Base-by-base conservation (phyloP, 2,797 vertebrate species). In the Enteromius viviparus region DNA sequence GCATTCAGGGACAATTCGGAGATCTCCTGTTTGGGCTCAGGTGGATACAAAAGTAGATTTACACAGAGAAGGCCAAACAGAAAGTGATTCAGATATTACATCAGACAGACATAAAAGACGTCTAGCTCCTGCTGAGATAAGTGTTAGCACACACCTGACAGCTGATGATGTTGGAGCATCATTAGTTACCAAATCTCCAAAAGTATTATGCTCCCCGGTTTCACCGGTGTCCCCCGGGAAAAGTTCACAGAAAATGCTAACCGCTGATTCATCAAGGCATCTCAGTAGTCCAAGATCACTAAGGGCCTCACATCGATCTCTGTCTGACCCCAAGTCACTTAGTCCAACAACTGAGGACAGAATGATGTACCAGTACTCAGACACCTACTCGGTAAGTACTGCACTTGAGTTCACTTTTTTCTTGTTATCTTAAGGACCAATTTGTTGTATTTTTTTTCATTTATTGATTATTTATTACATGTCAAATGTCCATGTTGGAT, bases 1-100 rank as follows among this genome's bases (percentile, higher is more conserved):
- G 89, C 96, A 98, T 53, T 96, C 97, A 47, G 98, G 98, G 89
- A 96, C 95, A 64, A 96, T 99, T 90, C 96, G 96, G 91, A 96
- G 94, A 60, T 97, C 98, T 80, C 96, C 95, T 68, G 76, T 98
- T 70, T 93, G 94, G 84, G 95, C 96, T 51, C 94, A 95, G 85
- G 90, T 97, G 90, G 97, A 99, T 89, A 96, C 97, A 65, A 98
- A 97, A 87, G 95, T 99, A 90, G 97, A 99, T 95, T 97, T 99
- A 58, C 97, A 99, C 85, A 96, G 95, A 94, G 97, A 97, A 88
- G 96, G 96, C 86, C 97, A 99, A 92, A 98, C 98, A 90, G 98
- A 98, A 88, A 88, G 92, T 84, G 95, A 96, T 82, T 93, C 94
- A 89, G 95, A 96, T 86, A 91, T 88, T 80, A 91, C 93, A 88